Evolutionary conservation across 2,113 vertebrate genomes (phyloP).

Genomic region (Pollachius pollachius): DNA sequence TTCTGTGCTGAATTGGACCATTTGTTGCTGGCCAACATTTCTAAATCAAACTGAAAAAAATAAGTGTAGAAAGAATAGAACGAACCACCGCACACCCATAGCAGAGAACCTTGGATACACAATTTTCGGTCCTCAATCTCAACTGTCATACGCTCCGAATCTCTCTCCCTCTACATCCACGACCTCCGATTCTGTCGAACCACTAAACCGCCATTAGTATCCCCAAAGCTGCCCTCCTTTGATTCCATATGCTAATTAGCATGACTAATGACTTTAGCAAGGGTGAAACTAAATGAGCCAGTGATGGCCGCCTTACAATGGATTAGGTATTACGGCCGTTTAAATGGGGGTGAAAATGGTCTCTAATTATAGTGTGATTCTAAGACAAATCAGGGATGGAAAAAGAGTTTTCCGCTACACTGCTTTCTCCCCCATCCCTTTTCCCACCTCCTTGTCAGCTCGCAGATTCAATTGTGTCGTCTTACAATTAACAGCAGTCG

Average conservation of each 20-base stretch:
- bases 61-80: neutral
- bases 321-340: constrained; percentile 66
- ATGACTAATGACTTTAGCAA: constrained; percentile 70
- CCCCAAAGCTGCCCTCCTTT: constrained; percentile 53
- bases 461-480: constrained; percentile 18
- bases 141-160: neutral
- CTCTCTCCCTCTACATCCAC: constrained; percentile 19
- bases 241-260: constrained; percentile 69
- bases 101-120: neutral
- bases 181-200: constrained; percentile 45
- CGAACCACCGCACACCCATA: no score
- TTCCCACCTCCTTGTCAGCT: constrained; percentile 19
- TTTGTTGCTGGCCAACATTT: neutral
- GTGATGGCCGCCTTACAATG: constrained; percentile 69
- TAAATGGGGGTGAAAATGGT: constrained; percentile 58
- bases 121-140: neutral
- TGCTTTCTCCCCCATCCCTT: constrained; percentile 14
- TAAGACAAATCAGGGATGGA: constrained; percentile 52
- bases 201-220: constrained; percentile 62
- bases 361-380: constrained; percentile 62
- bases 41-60: neutral
- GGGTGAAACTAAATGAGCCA: constrained; percentile 68
- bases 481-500: constrained; percentile 13
- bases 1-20: no score
- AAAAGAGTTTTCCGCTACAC: constrained; percentile 41